phyloP scores from a whole-genome alignment of 1,140 invertebrate species.

The Bicyclus anynana region DNA sequence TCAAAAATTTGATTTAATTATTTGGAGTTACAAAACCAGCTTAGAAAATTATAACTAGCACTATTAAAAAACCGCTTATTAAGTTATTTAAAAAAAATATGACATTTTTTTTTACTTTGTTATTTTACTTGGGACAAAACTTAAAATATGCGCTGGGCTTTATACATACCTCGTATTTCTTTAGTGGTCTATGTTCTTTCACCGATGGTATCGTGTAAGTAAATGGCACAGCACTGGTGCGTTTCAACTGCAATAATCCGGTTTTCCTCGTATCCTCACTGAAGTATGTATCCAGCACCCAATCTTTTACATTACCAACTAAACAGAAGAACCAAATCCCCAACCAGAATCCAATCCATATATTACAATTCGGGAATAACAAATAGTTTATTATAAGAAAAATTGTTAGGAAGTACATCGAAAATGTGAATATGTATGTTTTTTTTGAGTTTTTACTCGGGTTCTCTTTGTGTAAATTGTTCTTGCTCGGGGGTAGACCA shows the following conservation, averaged over 20 bases:
- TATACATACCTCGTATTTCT: constrained; percentile 76
- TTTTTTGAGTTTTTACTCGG: constrained; percentile 39
- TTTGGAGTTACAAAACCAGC: no score
- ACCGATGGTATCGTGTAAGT: constrained; percentile 64
- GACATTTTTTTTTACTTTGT: no score
- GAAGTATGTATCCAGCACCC: constrained; percentile 61
- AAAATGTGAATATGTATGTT: constrained; percentile 51
- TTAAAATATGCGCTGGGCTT: no score
- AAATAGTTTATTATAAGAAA: constrained; percentile 53
- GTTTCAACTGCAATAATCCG: constrained; percentile 44
- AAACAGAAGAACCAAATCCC: constrained; percentile 67
- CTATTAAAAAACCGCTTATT: no score
- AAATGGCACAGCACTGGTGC: constrained; percentile 36
- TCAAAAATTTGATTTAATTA: no score
- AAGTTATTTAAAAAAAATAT: no score
- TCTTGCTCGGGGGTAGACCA: constrained; percentile 55
- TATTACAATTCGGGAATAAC: constrained; percentile 55
- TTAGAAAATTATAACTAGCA: no score
- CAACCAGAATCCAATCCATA: constrained; percentile 71
- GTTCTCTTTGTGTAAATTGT: constrained; percentile 32
- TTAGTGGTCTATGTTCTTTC: constrained; percentile 68
- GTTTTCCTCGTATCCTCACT: constrained; percentile 46
- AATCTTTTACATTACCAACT: constrained; percentile 52
- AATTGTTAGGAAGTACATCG: constrained; percentile 64
- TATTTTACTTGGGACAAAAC: no score